A percentile compares a stretch with the other conserved stretches of the same genome.
These are phyloP conservation scores for Lanistes nyassanus DNA, from an alignment of 1,140 invertebrate species.

Conservation along the genomic window DNA sequence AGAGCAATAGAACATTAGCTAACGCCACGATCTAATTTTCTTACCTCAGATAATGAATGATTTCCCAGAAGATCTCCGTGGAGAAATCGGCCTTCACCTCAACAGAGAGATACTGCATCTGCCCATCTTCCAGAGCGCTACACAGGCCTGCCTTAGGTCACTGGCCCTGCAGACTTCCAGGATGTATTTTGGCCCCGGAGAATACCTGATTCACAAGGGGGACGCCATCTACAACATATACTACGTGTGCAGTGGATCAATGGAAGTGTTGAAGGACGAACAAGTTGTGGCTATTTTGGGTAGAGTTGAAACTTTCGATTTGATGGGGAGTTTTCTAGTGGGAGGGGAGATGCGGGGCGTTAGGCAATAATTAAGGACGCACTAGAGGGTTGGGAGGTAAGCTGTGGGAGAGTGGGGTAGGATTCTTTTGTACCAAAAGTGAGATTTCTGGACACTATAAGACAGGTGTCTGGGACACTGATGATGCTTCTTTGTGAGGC, in stretches of 20 bases:
- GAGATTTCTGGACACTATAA: too few species aligned
- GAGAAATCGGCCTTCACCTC: slow-evolving; percentile 94
- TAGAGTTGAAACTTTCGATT: slow-evolving; percentile 38
- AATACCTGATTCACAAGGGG: slow-evolving; percentile 63
- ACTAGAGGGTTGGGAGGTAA: too few species aligned
- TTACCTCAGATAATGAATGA: slow-evolving; percentile 86
- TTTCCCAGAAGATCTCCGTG: slow-evolving; percentile 94
- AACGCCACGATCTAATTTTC: background rate
- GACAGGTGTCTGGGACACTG: too few species aligned
- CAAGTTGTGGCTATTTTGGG: slow-evolving; percentile 66
- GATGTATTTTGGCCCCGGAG: slow-evolving; percentile 64
- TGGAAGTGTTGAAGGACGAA: slow-evolving; percentile 64
- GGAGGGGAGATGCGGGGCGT: too few species aligned
- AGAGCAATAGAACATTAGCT: too few species aligned
- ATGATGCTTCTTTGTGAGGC: too few species aligned
- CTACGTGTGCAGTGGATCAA: slow-evolving; percentile 63
- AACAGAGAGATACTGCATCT: slow-evolving; percentile 93
- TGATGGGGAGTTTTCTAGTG: too few species aligned
- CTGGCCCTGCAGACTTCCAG: slow-evolving; percentile 58
- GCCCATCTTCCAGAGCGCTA: slow-evolving; percentile 91
- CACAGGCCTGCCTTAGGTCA: slow-evolving; percentile 59
- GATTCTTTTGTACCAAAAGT: too few species aligned
- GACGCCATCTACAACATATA: slow-evolving; percentile 65
- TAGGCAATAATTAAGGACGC: too few species aligned
- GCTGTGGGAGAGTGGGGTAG: too few species aligned